Percentiles rank a stretch among this genome's conserved stretches.
Conservation (phyloP, 1,140 invertebrate genomes). For the Drosophila nigrodunni region DNA sequence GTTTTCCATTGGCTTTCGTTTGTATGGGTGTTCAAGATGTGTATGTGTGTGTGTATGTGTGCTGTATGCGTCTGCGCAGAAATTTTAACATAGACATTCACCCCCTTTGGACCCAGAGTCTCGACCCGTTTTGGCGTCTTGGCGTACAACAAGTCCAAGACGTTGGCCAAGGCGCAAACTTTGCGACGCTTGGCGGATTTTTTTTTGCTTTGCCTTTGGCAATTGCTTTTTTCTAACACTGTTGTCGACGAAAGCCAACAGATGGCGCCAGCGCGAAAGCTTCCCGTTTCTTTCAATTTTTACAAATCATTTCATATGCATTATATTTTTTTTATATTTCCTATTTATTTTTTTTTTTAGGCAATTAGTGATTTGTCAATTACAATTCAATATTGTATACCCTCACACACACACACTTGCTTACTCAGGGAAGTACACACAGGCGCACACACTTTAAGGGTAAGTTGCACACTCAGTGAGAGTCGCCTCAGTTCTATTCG, state of each 20-base stretch:
- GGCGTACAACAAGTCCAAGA: constrained; percentile 38
- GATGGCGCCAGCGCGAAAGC: constrained; percentile 73
- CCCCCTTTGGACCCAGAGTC: constrained; percentile 39
- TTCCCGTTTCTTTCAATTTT: constrained; percentile 14
- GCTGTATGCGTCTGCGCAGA: constrained; percentile 56
- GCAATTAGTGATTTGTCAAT: not conserved
- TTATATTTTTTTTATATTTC: not conserved
- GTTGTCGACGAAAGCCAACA: constrained; percentile 36
- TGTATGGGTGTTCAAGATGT: constrained; percentile 3
- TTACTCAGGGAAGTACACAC: constrained; percentile 7
- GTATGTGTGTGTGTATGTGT: constrained; percentile 24
- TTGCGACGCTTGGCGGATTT: constrained; percentile 41
- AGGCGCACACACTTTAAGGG: constrained; percentile 31
- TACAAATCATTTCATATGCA: not conserved
- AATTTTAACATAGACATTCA: constrained; percentile 62
- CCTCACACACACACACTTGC: constrained; percentile 6
- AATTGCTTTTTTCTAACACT: constrained; percentile 5
- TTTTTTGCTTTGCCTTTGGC: constrained; percentile 35
- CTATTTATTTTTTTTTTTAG: not conserved
- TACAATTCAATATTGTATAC: constrained; percentile 28
- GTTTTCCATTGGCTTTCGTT: constrained; percentile 29
- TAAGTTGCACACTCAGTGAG: constrained; percentile 31
- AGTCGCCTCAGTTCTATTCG: constrained; percentile 42
- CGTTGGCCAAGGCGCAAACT: constrained; percentile 52
- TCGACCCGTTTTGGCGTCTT: constrained; percentile 44